phyloP scores from a whole-genome alignment of 2,113 vertebrate genomes.

The Tachycineta bicolor region DNA sequence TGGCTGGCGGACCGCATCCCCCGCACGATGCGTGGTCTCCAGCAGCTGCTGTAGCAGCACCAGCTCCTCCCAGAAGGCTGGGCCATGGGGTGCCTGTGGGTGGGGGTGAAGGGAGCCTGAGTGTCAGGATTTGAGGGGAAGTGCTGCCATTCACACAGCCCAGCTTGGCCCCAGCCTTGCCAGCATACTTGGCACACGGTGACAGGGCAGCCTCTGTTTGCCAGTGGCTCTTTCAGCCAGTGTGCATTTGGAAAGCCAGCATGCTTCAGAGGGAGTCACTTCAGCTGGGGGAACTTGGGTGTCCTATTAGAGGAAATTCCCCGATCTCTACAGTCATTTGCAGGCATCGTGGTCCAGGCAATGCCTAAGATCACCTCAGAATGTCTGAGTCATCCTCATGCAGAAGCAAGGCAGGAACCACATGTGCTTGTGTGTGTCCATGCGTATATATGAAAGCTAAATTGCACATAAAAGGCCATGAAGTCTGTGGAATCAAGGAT shows the following conservation, averaged over 20 bases:
- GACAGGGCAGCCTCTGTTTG: neutral
- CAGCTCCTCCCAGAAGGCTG: neutral
- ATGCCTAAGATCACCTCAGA: neutral
- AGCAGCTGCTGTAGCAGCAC: neutral
- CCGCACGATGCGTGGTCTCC: rapidly evolving
- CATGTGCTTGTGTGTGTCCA: rapidly evolving
- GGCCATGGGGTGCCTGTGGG: neutral
- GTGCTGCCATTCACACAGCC: neutral
- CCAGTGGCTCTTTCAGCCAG: neutral
- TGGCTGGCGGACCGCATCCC: rapidly evolving
- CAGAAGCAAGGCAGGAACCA: neutral
- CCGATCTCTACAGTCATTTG: neutral
- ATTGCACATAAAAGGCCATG: neutral
- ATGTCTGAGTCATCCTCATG: neutral
- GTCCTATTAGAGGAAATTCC: neutral
- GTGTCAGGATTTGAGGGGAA: neutral
- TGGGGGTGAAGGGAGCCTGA: neutral
- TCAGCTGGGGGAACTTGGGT: neutral
- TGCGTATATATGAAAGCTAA: neutral
- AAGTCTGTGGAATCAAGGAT: neutral
- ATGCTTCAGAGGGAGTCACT: neutral
- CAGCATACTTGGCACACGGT: neutral
- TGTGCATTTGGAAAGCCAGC: neutral
- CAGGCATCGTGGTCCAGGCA: rapidly evolving
- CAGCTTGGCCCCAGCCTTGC: neutral